Conservation (phyloP, 2,797 vertebrate genomes). For the Acanthurus leucopareius region DNA sequence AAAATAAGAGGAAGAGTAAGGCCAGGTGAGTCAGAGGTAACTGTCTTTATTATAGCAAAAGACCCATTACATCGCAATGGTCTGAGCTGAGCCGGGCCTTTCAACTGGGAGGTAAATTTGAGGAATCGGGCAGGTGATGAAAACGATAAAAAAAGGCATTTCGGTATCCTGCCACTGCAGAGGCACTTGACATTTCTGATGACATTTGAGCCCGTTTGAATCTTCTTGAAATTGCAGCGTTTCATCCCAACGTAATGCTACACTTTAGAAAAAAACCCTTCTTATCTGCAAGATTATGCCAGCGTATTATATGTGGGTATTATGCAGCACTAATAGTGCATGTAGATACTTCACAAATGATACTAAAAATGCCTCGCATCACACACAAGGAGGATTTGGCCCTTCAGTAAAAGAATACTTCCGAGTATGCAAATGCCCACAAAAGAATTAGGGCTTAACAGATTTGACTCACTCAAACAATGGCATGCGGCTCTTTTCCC, state of each 20-base stretch:
- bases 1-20: conserved; percentile 8
- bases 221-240: conserved; percentile 86
- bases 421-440: conserved; percentile 92
- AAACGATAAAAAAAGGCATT: conserved; percentile 57
- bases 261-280: conserved; percentile 85
- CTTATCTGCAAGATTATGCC: conserved; percentile 91
- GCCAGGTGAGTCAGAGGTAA: conserved; percentile 48
- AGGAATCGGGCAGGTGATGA: conserved; percentile 54
- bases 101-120: conserved; percentile 45
- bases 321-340: conserved; percentile 89
- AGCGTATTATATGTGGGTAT: conserved; percentile 86
- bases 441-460: conserved; percentile 89
- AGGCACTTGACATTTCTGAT: conserved; percentile 87
- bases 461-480: conserved; percentile 90
- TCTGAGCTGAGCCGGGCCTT: conserved; percentile 39
- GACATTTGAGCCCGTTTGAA: conserved; percentile 86
- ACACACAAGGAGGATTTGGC: conserved; percentile 92
- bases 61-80: conserved; percentile 48
- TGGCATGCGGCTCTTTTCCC: conserved; percentile 82
- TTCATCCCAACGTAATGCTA: conserved; percentile 86
- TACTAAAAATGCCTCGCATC: conserved; percentile 89
- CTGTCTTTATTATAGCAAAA: conserved; percentile 32
- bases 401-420: conserved; percentile 90
- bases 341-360: conserved; percentile 93
- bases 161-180: conserved; percentile 67